Evolutionary conservation across 1,140 invertebrate species (phyloP).

Genomic region (Antheraea mylitta): DNA sequence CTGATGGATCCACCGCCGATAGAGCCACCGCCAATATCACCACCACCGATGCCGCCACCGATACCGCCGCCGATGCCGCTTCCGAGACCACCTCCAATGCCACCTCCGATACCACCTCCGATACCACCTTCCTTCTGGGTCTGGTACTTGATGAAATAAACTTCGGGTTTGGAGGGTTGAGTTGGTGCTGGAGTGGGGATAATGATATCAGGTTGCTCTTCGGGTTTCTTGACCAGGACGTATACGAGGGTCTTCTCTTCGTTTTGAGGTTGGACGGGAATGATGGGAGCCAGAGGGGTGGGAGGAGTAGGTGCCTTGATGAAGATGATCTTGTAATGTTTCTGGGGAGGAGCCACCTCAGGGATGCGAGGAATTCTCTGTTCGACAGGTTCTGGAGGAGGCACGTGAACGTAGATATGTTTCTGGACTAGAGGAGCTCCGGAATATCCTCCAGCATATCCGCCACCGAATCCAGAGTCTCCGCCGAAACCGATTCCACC

Average conservation of each 20-base stretch:
- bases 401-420: conserved; percentile 78
- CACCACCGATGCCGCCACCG: conserved; percentile 35
- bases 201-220: conserved; percentile 87
- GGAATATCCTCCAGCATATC: conserved; percentile 58
- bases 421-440: conserved; percentile 74
- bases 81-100: conserved; percentile 31
- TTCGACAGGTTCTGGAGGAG: conserved; percentile 81
- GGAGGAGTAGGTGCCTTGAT: conserved; percentile 91
- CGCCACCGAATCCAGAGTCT: conserved; percentile 48
- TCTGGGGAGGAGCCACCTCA: conserved; percentile 83
- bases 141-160: conserved; percentile 94
- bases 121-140: conserved; percentile 82
- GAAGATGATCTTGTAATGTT: conserved; percentile 94
- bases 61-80: conserved; percentile 34
- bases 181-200: conserved; percentile 87
- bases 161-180: conserved; percentile 90
- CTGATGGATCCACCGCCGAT: conserved; percentile 34
- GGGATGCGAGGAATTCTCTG: conserved; percentile 79
- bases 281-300: conserved; percentile 86
- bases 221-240: conserved; percentile 91
- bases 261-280: conserved; percentile 87
- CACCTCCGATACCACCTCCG: conserved; percentile 35
- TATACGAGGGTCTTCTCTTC: conserved; percentile 95
- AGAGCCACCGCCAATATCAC: conserved; percentile 35
- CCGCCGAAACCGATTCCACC: conserved; percentile 25